Base-by-base conservation (phyloP, 1,140 invertebrate genomes). In the Drosophila fuyamai region DNA sequence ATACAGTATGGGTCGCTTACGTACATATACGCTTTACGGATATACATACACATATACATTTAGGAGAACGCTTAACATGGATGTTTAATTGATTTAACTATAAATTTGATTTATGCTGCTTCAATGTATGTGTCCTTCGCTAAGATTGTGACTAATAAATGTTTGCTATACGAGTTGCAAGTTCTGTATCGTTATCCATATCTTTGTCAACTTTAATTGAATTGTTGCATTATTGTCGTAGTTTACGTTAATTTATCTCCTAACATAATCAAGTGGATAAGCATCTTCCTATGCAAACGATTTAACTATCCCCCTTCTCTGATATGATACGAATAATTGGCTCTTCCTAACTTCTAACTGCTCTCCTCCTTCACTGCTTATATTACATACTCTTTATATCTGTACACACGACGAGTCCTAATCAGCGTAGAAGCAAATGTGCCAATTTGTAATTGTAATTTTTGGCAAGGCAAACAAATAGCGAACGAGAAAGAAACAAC, bases 151-250 rank as follows among this genome's bases (percentile, higher is more conserved):
- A 71, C 83, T 83, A 85, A 75, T 78, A 68, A 53, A 67, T 80
- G 66, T 76, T 70, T 36, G 58, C 57, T 67, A 46, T 43, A 62
- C 56, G 66, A 59, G 53, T 38, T 46, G 68, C 56, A 46, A 55
- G 35, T 58, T 36, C 53, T 16, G 50, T 41, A 67, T 51, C 63
- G 36, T 62, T 50, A 68, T 55, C 50, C 27, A 38, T 40, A 71
- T 71, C 67, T 63, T 47, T 53, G 56, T 80, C 74, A 68, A 77
- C 66, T 81, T 71, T 91, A 91, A 91, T 91, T 91, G 90, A 91
- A 91, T 82, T 76, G 76, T 81, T 77, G 51, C 67, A 79, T 91
- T 91, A 91, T 91, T 91, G 90, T 91, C 90, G 90, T 84, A 84
- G 90, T 91, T 91, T 90, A 90, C 84, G 85, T 75, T 84, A 79